These are phyloP conservation scores for Globodera rostochiensis DNA, from an alignment of 1,140 invertebrate genomes.

Conservation along the genomic window DNA sequence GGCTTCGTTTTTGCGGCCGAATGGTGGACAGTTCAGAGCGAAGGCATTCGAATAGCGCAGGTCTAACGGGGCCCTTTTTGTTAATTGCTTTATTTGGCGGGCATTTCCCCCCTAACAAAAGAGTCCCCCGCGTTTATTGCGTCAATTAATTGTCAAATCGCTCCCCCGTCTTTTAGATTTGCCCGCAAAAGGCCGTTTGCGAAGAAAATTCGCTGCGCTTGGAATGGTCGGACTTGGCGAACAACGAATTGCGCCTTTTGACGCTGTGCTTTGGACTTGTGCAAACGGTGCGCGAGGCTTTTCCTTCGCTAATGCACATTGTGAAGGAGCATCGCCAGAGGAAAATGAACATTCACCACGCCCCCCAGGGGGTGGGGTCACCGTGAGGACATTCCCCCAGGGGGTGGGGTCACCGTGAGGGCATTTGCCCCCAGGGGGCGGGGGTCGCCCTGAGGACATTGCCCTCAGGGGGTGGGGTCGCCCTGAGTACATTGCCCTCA, in stretches of 20 bases:
- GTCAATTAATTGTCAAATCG: too few species aligned
- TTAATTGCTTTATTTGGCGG: slow-evolving; percentile 23
- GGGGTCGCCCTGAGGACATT: too few species aligned
- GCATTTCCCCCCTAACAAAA: not conserved
- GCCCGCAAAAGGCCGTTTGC: slow-evolving; percentile 45
- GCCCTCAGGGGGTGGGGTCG: not conserved
- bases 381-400: not conserved
- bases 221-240: slow-evolving; percentile 48
- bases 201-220: slow-evolving; percentile 50
- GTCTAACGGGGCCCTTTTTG: slow-evolving; percentile 27
- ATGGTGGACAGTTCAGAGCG: slow-evolving; percentile 52
- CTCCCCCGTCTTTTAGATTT: slow-evolving; percentile 37
- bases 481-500: not conserved
- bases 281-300: slow-evolving; percentile 57
- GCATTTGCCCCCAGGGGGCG: too few species aligned
- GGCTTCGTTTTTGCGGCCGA: slow-evolving; percentile 50
- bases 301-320: slow-evolving; percentile 51
- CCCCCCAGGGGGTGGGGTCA: not conserved
- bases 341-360: slow-evolving; percentile 30
- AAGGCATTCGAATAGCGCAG: slow-evolving; percentile 46
- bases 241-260: slow-evolving; percentile 51
- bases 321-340: slow-evolving; percentile 36
- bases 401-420: not conserved
- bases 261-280: slow-evolving; percentile 55
- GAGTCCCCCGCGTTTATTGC: not conserved